Percentiles rank a stretch among this genome's conserved stretches.
Conservation (phyloP, 1,140 invertebrate genomes). For the Epicauta chinensis region DNA sequence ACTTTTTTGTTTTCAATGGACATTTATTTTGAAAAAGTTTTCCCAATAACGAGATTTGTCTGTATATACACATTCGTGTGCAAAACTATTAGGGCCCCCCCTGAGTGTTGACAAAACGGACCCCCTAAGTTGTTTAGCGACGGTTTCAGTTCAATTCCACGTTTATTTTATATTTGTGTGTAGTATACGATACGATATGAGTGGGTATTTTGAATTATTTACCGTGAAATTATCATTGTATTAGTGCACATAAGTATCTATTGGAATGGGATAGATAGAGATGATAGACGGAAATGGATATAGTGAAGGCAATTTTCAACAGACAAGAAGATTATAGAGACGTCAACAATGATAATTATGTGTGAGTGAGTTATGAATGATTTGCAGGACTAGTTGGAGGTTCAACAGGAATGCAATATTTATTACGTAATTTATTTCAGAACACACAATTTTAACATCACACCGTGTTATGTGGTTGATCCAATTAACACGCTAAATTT, state of each 20-base stretch:
- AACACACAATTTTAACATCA: too few relatives aligned
- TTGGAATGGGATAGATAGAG: too few relatives aligned
- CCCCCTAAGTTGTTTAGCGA: constrained; percentile 5
- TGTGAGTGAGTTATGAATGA: constrained; percentile 10
- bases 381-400: constrained; percentile 9
- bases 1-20: too few relatives aligned
- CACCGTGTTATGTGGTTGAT: too few relatives aligned
- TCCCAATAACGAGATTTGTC: too few relatives aligned
- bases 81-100: neutral
- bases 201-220: constrained; percentile 9
- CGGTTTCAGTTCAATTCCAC: constrained; percentile 10
- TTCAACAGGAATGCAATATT: too few relatives aligned
- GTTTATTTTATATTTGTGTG: constrained; percentile 12
- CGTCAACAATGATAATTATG: constrained; percentile 12
- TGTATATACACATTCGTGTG: too few relatives aligned
- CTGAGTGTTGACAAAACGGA: constrained; percentile 11
- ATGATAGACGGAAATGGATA: too few relatives aligned
- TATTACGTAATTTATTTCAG: too few relatives aligned
- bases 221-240: constrained; percentile 15
- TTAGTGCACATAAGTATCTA: too few relatives aligned
- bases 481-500: too few relatives aligned
- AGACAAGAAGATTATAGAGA: constrained; percentile 10
- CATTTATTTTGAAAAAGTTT: too few relatives aligned
- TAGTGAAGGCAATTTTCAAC: constrained; percentile 10
- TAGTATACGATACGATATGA: constrained; percentile 5